A percentile compares a stretch with the other conserved stretches of the same genome.
Evolutionary conservation across 2,797 vertebrate species (phyloP).

Genomic region (Craterocephalus amniculus): DNA sequence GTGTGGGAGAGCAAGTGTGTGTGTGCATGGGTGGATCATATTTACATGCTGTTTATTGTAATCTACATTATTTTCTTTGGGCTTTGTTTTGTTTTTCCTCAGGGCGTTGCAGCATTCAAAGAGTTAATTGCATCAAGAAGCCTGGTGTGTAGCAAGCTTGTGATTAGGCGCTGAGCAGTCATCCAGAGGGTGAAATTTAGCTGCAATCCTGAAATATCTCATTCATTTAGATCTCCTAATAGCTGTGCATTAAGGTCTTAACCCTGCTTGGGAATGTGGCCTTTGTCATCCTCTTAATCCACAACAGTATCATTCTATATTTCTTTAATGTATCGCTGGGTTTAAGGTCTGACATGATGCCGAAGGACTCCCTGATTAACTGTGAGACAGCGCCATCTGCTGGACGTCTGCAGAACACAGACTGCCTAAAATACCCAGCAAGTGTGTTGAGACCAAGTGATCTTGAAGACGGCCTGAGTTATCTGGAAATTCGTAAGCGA

Average conservation of each 20-base stretch:
- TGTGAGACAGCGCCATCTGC: slow-evolving; percentile 71
- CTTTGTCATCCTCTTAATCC: slow-evolving; percentile 35
- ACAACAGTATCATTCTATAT: slow-evolving; percentile 33
- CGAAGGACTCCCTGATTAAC: slow-evolving; percentile 39
- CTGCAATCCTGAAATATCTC: slow-evolving; percentile 19
- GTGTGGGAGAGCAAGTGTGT: slow-evolving; percentile 19
- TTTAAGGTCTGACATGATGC: slow-evolving; percentile 44
- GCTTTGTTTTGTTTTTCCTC: slow-evolving; percentile 70
- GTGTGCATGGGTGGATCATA: slow-evolving; percentile 48
- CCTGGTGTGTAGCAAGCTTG: slow-evolving; percentile 56
- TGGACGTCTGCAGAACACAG: slow-evolving; percentile 45
- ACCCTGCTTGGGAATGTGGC: slow-evolving; percentile 1
- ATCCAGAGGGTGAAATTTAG: slow-evolving; percentile 19
- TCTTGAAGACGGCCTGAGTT: slow-evolving; percentile 43
- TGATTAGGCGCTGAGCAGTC: slow-evolving; percentile 41
- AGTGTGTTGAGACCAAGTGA: slow-evolving; percentile 32
- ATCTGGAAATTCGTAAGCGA: slow-evolving; percentile 48
- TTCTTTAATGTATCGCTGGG: slow-evolving; percentile 39
- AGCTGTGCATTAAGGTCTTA: slow-evolving; percentile 12
- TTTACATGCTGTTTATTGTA: slow-evolving; percentile 67
- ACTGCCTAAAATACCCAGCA: not conserved
- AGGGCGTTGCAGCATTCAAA: slow-evolving; percentile 57
- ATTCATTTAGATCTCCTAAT: slow-evolving; percentile 8
- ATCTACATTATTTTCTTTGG: slow-evolving; percentile 65
- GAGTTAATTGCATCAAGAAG: slow-evolving; percentile 69